These are phyloP conservation scores for Polyommatus iphigenia DNA, from an alignment of 2,888 invertebrate species.

Conservation along the genomic window DNA sequence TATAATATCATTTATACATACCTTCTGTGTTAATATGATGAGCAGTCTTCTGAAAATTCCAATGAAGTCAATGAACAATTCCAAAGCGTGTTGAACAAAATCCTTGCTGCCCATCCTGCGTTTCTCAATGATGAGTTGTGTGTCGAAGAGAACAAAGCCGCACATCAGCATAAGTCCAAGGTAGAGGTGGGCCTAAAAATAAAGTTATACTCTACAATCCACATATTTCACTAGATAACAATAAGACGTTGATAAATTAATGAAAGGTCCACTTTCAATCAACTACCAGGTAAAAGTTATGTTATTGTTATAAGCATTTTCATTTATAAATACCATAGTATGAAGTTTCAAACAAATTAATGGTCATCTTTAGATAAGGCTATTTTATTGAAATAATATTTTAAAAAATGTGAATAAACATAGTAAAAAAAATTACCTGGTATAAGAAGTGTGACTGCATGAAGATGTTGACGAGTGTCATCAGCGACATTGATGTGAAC, in stretches of 20 bases:
- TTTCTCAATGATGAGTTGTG: slow-evolving; percentile 98
- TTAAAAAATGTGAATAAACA: background rate
- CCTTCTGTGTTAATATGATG: slow-evolving; percentile 94
- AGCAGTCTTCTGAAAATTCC: slow-evolving; percentile 95
- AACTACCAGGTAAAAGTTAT: too few species aligned
- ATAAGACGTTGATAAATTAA: too few species aligned
- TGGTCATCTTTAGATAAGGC: too few species aligned
- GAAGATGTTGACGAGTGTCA: slow-evolving; percentile 91
- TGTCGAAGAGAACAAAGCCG: slow-evolving; percentile 97
- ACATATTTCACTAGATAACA: background rate
- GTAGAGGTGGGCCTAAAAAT: slow-evolving; percentile 87
- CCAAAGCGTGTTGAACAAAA: slow-evolving; percentile 94
- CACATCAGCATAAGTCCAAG: slow-evolving; percentile 95
- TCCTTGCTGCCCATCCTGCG: slow-evolving; percentile 94
- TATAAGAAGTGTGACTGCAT: slow-evolving; percentile 89
- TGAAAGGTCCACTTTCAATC: too few species aligned
- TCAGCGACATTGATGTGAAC: slow-evolving; percentile 87
- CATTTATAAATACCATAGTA: too few species aligned
- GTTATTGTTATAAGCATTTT: too few species aligned
- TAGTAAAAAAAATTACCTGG: slow-evolving; percentile 80
- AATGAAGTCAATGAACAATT: slow-evolving; percentile 96
- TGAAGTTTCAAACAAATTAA: too few species aligned
- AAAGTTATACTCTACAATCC: background rate
- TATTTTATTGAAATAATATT: too few species aligned
- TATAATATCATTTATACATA: slow-evolving; percentile 54